Conservation (phyloP, 2,888 invertebrate genomes). For the Dasypogon diadema region DNA sequence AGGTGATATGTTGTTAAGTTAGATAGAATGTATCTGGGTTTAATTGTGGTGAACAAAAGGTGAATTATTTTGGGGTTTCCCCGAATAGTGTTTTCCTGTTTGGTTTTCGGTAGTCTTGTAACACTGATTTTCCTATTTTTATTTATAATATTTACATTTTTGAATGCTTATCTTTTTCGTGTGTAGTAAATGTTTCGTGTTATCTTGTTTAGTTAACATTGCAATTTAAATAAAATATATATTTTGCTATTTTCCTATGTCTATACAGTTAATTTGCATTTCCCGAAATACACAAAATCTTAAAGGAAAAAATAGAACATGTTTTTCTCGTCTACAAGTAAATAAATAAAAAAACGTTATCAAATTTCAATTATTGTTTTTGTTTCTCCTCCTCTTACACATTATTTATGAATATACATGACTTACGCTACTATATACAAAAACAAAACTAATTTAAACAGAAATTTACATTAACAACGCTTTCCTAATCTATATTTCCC, state of each 20-base stretch:
- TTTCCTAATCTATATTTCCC: conserved; percentile 31
- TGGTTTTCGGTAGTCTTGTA: neutral
- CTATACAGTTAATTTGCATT: conserved; percentile 19
- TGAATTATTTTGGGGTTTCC: neutral
- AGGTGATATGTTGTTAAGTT: conserved; percentile 9
- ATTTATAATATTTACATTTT: conserved; percentile 37
- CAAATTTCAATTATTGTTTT: conserved; percentile 47
- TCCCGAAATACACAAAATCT: neutral
- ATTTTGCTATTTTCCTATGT: conserved; percentile 14
- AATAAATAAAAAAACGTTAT: conserved; percentile 35
- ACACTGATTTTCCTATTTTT: conserved; percentile 37
- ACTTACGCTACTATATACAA: conserved; percentile 53
- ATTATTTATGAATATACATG: conserved; percentile 50
- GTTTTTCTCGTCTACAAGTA: conserved; percentile 17
- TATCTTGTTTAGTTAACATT: conserved; percentile 27
- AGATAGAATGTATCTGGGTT: too few species aligned
- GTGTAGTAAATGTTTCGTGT: neutral
- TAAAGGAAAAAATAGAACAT: neutral
- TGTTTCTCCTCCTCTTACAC: conserved; percentile 33
- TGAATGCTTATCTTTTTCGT: neutral
- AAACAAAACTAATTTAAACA: conserved; percentile 46
- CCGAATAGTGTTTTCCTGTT: neutral
- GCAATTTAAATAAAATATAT: conserved; percentile 37
- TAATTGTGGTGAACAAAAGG: too few species aligned
- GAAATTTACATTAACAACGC: conserved; percentile 47